A percentile compares a stretch with the other conserved stretches of the same genome.
phyloP scores from a whole-genome alignment of 2,113 vertebrate species.

The Leucosticte australis region DNA sequence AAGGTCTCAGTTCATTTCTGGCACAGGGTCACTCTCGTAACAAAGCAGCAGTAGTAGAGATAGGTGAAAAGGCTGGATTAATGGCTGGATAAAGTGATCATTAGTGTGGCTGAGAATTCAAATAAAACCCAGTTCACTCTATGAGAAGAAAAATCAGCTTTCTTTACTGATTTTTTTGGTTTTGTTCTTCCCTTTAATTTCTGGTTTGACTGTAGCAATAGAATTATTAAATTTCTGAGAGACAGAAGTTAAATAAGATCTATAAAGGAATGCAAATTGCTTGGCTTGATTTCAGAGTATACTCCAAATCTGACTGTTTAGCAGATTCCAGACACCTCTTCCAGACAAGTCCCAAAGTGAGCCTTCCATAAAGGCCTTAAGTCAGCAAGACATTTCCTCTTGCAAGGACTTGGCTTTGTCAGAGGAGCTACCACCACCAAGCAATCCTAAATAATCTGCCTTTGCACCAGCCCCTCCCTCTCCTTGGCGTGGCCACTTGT shows the following conservation, averaged over 20 bases:
- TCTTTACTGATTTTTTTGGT: neutral
- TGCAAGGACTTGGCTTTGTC: neutral
- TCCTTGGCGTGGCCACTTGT: neutral
- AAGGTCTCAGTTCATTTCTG: neutral
- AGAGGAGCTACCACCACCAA: neutral
- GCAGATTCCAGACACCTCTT: neutral
- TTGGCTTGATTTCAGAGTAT: neutral
- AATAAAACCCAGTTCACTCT: neutral
- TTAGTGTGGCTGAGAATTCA: neutral
- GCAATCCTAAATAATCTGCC: neutral
- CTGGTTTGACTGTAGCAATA: neutral
- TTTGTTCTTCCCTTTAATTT: neutral
- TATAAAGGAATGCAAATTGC: neutral
- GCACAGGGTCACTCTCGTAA: neutral
- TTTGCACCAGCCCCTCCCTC: neutral
- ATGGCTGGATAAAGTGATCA: neutral
- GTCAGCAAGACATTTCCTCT: neutral
- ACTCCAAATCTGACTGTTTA: neutral
- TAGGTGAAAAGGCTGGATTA: neutral
- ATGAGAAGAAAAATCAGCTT: neutral
- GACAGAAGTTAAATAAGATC: neutral
- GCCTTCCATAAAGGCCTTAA: neutral
- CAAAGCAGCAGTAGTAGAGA: neutral
- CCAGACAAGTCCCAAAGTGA: neutral
- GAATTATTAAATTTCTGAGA: neutral